Percentiles rank a stretch among this genome's conserved stretches.
phyloP scores from a whole-genome alignment of 2,888 invertebrate species.

The Trissolcus japonicus region DNA sequence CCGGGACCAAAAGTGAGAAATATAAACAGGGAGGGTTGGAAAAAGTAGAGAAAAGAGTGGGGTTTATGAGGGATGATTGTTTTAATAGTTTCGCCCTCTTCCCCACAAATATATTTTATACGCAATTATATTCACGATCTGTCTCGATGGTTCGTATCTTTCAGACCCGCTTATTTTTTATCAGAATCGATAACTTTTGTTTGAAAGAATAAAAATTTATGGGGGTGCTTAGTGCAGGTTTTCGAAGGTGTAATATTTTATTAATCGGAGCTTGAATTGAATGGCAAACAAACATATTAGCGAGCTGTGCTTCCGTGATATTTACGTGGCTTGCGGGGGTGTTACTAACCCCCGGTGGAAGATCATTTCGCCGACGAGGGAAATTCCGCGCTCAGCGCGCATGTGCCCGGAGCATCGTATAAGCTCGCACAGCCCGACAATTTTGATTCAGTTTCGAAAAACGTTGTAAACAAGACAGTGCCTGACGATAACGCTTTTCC shows the following conservation, averaged over 20 bases:
- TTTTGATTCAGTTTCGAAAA: conserved; percentile 50
- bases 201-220: no score
- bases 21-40: no score
- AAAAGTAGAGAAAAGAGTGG: no score
- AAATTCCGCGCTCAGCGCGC: conserved; percentile 35
- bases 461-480: conserved; percentile 36
- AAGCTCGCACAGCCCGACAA: conserved; percentile 31
- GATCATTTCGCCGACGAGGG: conserved; percentile 38
- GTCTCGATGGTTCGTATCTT: no score
- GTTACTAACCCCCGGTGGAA: conserved; percentile 38
- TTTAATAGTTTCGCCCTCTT: no score
- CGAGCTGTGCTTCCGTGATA: conserved; percentile 30
- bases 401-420: conserved; percentile 40
- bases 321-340: conserved; percentile 44
- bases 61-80: not conserved
- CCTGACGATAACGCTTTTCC: conserved; percentile 19
- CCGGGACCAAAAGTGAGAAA: no score
- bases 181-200: not conserved
- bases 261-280: conserved; percentile 22
- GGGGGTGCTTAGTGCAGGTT: no score
- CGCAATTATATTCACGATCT: no score
- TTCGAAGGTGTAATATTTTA: not conserved
- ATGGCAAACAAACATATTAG: conserved; percentile 30
- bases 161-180: no score
- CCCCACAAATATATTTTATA: no score